Evolutionary conservation across 2,797 vertebrate species (phyloP).

Genomic region (Parotocinclus haroldoi): DNA sequence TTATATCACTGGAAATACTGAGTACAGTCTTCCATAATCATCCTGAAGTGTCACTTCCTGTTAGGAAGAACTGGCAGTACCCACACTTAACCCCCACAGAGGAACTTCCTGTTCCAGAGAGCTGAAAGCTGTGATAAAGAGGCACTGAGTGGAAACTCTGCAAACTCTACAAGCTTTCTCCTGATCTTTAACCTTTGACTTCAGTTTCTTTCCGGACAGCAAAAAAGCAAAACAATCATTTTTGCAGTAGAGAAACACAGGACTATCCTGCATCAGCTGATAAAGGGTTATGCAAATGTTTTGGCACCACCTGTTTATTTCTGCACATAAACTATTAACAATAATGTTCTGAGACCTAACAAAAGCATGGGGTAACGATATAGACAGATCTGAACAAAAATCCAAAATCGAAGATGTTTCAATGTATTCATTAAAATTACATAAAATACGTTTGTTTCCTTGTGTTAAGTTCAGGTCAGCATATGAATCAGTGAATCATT

Average conservation of each 20-base stretch:
- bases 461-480: too few species aligned
- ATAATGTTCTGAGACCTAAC: too few species aligned
- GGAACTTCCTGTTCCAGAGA: constrained; percentile 69
- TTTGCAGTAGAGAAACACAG: constrained; percentile 1
- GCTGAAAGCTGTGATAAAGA: constrained; percentile 63
- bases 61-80: constrained; percentile 57
- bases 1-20: neutral
- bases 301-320: too few species aligned
- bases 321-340: too few species aligned
- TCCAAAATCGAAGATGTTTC: too few species aligned
- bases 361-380: too few species aligned
- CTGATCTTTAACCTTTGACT: constrained; percentile 52
- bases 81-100: constrained; percentile 49
- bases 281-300: too few species aligned
- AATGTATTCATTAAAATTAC: too few species aligned
- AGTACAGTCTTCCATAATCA: neutral
- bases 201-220: constrained; percentile 38
- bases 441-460: too few species aligned
- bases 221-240: constrained; percentile 45
- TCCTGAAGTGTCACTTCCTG: constrained; percentile 54
- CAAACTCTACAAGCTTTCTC: constrained; percentile 27
- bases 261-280: constrained; percentile 1
- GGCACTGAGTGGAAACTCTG: constrained; percentile 17
- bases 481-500: too few species aligned
- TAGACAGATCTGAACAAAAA: too few species aligned